Percentiles rank a stretch among this genome's conserved stretches.
These are phyloP conservation scores for Diadromus collaris DNA, from an alignment of 2,888 invertebrate species.

Conservation along the genomic window DNA sequence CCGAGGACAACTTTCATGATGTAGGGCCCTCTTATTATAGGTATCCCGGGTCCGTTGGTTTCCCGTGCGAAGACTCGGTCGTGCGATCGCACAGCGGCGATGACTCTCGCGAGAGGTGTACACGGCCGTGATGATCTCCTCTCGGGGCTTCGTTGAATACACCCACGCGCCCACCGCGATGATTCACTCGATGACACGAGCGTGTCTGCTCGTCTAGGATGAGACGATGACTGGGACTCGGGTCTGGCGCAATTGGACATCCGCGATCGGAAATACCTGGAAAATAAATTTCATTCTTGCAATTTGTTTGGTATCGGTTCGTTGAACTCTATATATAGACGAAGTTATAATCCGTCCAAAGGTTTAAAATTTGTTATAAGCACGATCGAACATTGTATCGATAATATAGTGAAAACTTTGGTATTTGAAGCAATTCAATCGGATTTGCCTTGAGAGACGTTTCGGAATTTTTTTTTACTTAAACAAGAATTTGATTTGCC, in stretches of 20 bases:
- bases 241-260: conserved; percentile 11
- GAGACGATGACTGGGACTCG: conserved; percentile 5
- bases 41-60: conserved; percentile 45
- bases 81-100: conserved; percentile 28
- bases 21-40: conserved; percentile 55
- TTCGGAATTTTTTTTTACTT: not conserved
- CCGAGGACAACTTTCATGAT: conserved; percentile 71
- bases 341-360: no score
- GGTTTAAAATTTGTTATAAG: no score
- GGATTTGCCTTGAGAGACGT: not conserved
- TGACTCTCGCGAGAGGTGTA: conserved; percentile 33
- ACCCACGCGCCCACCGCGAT: conserved; percentile 59
- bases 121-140: conserved; percentile 40
- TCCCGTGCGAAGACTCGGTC: conserved; percentile 27
- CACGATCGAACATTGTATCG: no score
- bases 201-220: conserved; percentile 36
- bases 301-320: not conserved
- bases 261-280: not conserved
- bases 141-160: conserved; percentile 39
- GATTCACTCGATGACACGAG: conserved; percentile 63
- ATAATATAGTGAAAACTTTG: not conserved
- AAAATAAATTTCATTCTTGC: not conserved
- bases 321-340: not conserved
- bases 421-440: not conserved
- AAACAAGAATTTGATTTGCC: not conserved